phyloP scores from a whole-genome alignment of 2,888 invertebrate genomes.

The Cerastoderma edule region DNA sequence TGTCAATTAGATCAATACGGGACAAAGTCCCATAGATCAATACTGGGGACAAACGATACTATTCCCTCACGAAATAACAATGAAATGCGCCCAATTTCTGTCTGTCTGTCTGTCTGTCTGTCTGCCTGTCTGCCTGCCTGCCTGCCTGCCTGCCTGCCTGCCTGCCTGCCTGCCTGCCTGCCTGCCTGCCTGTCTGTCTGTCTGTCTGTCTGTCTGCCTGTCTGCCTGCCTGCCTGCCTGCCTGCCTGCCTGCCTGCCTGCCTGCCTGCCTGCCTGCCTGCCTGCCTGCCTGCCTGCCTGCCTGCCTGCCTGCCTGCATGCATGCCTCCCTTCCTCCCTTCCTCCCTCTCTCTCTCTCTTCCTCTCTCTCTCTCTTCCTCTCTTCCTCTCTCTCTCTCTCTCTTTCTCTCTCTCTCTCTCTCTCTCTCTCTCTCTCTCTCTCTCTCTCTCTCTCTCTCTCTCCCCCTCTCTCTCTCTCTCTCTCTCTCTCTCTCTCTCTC shows the following conservation, averaged over 20 bases:
- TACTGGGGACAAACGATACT: too few species aligned
- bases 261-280: not conserved
- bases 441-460: slow-evolving; percentile 16
- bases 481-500: slow-evolving; percentile 25
- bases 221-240: not conserved
- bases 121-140: not conserved
- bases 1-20: too few species aligned
- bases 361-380: not conserved
- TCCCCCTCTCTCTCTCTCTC: slow-evolving; percentile 23
- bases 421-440: slow-evolving; percentile 30
- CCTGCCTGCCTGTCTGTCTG: not conserved
- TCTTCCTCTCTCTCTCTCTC: slow-evolving; percentile 21
- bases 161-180: not conserved
- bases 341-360: not conserved
- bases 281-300: not conserved
- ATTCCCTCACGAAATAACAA: too few species aligned
- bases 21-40: too few species aligned
- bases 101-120: slow-evolving; percentile 1
- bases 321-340: not conserved
- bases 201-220: not conserved
- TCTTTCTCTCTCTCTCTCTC: slow-evolving; percentile 31
- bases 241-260: not conserved
- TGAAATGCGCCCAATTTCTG: too few species aligned
- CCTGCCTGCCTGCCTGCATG: not conserved
- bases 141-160: not conserved